Percentiles rank a stretch among this genome's conserved stretches.
These are phyloP conservation scores for Dryobota labecula DNA, from an alignment of 2,888 invertebrate genomes.

Conservation along the genomic window DNA sequence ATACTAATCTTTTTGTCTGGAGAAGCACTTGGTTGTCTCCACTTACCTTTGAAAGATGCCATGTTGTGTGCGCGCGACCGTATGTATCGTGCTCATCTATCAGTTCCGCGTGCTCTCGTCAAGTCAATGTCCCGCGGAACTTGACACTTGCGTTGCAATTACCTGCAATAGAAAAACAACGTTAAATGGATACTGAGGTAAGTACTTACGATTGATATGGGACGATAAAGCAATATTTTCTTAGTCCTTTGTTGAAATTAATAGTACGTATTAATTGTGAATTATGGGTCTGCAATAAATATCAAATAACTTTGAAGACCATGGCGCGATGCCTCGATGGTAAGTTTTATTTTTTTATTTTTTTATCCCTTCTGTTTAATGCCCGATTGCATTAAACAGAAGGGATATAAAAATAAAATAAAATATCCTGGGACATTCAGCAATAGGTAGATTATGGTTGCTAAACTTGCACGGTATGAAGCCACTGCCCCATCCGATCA, in stretches of 20 bases:
- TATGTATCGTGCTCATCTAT: constrained; percentile 70
- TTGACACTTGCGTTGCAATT: constrained; percentile 40
- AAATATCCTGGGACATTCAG: too few species aligned
- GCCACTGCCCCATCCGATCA: too few species aligned
- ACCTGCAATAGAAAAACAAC: constrained; percentile 60
- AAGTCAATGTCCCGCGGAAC: constrained; percentile 48
- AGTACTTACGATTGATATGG: neutral
- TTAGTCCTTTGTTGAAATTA: neutral
- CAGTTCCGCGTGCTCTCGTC: constrained; percentile 40
- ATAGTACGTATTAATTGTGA: neutral
- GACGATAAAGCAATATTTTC: neutral
- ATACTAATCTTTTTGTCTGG: neutral
- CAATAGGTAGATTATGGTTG: too few species aligned
- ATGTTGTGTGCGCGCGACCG: constrained; percentile 64
- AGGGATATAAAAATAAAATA: too few species aligned
- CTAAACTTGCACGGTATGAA: too few species aligned
- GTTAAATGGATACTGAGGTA: neutral
- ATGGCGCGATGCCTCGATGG: neutral
- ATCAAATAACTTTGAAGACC: neutral
- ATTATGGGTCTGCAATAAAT: too few species aligned
- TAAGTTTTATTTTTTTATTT: too few species aligned
- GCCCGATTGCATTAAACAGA: too few species aligned
- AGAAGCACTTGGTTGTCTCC: neutral
- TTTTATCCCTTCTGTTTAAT: too few species aligned
- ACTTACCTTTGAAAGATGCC: constrained; percentile 75